These are phyloP conservation scores for Ernsta delagoae DNA, from an alignment of 2,888 invertebrate genomes.

Conservation along the genomic window DNA sequence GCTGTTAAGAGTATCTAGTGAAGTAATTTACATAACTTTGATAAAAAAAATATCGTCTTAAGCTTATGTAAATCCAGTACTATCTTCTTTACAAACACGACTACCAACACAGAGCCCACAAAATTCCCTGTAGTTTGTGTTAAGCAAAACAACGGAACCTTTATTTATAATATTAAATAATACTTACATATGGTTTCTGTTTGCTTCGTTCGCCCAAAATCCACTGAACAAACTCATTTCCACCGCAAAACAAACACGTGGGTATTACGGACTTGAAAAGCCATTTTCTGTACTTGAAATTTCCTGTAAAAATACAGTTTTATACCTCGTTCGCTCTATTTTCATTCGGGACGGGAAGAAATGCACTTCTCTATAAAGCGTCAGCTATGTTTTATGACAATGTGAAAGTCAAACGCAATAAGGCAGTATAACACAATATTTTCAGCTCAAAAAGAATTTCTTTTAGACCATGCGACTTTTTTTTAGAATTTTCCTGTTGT, in stretches of 20 bases:
- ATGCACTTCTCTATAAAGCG: slow-evolving; percentile 31
- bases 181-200: neutral
- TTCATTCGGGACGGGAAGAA: slow-evolving; percentile 15
- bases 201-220: slow-evolving; percentile 14
- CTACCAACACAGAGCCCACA: too few species aligned
- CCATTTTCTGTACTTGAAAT: slow-evolving; percentile 23
- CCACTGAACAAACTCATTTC: slow-evolving; percentile 24
- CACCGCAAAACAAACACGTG: slow-evolving; percentile 27
- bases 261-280: slow-evolving; percentile 14
- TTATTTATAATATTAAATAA: neutral
- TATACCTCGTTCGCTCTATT: slow-evolving; percentile 19
- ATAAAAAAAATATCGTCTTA: too few species aligned
- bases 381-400: slow-evolving; percentile 11
- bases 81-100: too few species aligned
- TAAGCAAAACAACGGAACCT: neutral
- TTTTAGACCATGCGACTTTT: too few species aligned
- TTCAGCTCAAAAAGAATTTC: neutral
- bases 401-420: slow-evolving; percentile 8
- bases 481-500: too few species aligned
- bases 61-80: too few species aligned
- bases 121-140: neutral
- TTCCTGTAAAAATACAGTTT: slow-evolving; percentile 28
- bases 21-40: too few species aligned
- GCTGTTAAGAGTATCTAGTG: too few species aligned
- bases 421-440: neutral